Evolutionary conservation across 2,888 invertebrate species (phyloP), one percentile per base, ranked within the genome.

Genomic region (Nesidiocoris tenuis): DNA sequence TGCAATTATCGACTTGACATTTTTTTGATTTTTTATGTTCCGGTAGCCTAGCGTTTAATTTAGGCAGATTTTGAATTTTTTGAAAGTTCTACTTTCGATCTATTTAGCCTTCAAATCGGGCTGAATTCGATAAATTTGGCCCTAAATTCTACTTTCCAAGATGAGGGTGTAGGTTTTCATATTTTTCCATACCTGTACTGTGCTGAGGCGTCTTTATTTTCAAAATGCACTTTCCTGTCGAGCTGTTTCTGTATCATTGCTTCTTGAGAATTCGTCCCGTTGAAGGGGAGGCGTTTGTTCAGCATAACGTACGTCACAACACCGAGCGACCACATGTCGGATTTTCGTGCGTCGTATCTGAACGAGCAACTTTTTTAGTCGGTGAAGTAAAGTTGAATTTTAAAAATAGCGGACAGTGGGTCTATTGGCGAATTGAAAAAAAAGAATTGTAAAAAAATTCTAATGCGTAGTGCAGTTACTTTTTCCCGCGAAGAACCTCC

Each of bases 231-330:
- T 22, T 68, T 75, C 55, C 25, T 75, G 54, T 75, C 75, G 2
- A 75, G 67, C 56, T 75, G 75, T 23, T 61, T 59, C 39, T 75
- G 75, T 21, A 75, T 56, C 75, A 75, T 75, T 2, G 65, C 75
- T 54, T 75, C 75, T 61, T 75, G 75, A 19, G 25, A 74, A 1
- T 65, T 66, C 9, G 76, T 22, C 19, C 76, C 78, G 18, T 67
- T 76, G 61, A 64, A 78, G 2, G 78, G 78, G 16, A 78, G 75
- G 18, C 76, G 64, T 19, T 70, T 74, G 63, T 78, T 78, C 18
- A 78, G 70, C 78, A 78, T 78, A 25, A 78, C 78, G 22, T 72
- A 76, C 1, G 76, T 66, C 17, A 78, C 78, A 1, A 78, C 76
- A 7, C 78, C 78, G n/a, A 70, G 19, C 1, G 78, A 74, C 78